These are phyloP conservation scores for Propithecus coquereli DNA, from an alignment of 2,113 vertebrate genomes.

Conservation along the genomic window DNA sequence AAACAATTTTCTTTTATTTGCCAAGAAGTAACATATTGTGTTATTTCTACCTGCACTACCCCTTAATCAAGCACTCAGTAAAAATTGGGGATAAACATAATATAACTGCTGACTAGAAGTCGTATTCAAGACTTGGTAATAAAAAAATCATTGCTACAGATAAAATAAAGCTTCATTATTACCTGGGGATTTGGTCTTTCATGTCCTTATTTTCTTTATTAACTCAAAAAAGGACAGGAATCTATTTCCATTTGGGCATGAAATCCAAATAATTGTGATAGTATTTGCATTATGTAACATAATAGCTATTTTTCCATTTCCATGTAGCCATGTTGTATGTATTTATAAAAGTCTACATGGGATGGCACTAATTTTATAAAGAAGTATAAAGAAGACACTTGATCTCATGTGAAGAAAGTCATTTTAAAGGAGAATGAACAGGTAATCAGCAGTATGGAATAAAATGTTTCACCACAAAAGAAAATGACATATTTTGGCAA, in stretches of 20 bases:
- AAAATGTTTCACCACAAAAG: background rate
- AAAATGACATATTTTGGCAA: background rate
- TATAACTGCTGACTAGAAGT: background rate
- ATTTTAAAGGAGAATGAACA: background rate
- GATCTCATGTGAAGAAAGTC: background rate
- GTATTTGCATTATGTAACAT: background rate
- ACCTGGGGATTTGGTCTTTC: background rate
- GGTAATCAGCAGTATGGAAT: background rate
- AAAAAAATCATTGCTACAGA: background rate
- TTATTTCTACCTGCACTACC: background rate
- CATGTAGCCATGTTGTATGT: background rate
- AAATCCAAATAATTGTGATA: background rate
- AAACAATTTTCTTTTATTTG: background rate
- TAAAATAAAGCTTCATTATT: background rate
- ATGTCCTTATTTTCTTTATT: background rate
- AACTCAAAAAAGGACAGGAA: background rate
- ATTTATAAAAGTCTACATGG: background rate
- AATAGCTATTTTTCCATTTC: background rate
- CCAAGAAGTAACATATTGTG: background rate
- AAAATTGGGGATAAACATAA: background rate
- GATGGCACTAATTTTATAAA: background rate
- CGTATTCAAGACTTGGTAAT: background rate
- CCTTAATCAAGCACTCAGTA: background rate
- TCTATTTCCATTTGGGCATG: background rate
- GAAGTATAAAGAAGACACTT: background rate